Base-by-base conservation (phyloP, 1,140 invertebrate genomes). In the Heliconius congener region DNA sequence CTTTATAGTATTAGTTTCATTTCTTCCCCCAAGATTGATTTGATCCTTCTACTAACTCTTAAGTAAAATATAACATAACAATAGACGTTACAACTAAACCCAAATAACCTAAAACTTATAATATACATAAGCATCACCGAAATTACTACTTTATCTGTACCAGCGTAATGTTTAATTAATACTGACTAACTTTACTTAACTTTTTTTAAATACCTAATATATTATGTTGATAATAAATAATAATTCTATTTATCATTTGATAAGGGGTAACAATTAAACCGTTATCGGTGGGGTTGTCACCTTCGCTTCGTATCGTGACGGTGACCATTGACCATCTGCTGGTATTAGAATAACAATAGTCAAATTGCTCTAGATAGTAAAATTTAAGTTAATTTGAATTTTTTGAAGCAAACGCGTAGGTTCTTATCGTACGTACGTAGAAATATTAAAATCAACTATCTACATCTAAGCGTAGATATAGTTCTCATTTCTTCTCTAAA, bases 301-400 rank as follows among this genome's bases (percentile, higher is more conserved):
- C n/a, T 66, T 66, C 60, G 60, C 27, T 30, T 66, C 60, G n/a
- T 66, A 23, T 66, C 60, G 60, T 18, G 23, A 11, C 57, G 27
- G 1, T 66, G 60, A 66, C 27, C 23, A 66, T 30, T 30, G 60
- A 66, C 23, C 60, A 66, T 30, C 60, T 66, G 60, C 60, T 30
- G 60, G 60, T 23, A 66, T 66, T 66, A 66, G 60, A 66, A 66
- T 66, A 66, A 66, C 60, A 66, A 66, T 66, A 66, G 60, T 66
- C 3, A 66, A 66, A 27, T 66, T 66, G 60, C 13, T 66, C 60
- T 66, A 66, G 23, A 66, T 66, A 27, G 50, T 52, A 8, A 52
- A 52, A 52, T 18, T 6, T 52, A 18, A 18, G 16, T 52, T 52
- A 52, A 19, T 52, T 52, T 50, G 8, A 42, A 11, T 42, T 46